phyloP scores from a whole-genome alignment of 2,888 invertebrate genomes.

The Pseudococcus viburni region DNA sequence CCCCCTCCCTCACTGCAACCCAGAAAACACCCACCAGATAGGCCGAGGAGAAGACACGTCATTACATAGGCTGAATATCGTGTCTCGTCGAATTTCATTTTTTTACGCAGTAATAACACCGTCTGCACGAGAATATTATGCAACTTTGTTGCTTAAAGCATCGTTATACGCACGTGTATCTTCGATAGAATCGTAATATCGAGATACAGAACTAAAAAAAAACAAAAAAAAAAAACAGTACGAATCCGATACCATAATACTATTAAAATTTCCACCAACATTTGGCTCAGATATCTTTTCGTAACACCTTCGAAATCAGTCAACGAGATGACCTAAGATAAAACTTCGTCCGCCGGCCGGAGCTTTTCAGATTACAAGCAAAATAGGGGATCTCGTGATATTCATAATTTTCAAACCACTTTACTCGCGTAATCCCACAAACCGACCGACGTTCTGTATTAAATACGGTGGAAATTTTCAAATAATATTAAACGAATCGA shows the following conservation, averaged over 20 bases:
- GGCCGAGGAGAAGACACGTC: too few relatives aligned
- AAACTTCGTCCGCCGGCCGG: background rate
- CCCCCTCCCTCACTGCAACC: too few relatives aligned
- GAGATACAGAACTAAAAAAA: background rate
- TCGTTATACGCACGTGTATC: background rate
- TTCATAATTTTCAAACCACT: constrained; percentile 14
- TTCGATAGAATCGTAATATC: background rate
- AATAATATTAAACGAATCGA: constrained; percentile 14
- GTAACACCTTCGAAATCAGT: background rate
- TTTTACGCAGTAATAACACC: background rate
- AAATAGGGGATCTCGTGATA: background rate
- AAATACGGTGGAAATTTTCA: background rate
- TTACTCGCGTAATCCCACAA: background rate
- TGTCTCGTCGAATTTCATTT: too few relatives aligned
- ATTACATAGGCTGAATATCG: too few relatives aligned
- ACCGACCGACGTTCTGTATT: background rate
- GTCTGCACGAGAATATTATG: background rate
- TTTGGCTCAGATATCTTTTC: background rate
- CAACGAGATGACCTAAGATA: background rate
- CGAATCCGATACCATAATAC: background rate
- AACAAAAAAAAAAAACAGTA: background rate
- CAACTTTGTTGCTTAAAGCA: background rate
- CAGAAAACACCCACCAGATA: too few relatives aligned
- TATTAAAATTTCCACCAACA: background rate
- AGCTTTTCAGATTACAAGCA: background rate